These are phyloP conservation scores for Ahaetulla prasina DNA, from an alignment of 2,113 vertebrate genomes.

Conservation along the genomic window DNA sequence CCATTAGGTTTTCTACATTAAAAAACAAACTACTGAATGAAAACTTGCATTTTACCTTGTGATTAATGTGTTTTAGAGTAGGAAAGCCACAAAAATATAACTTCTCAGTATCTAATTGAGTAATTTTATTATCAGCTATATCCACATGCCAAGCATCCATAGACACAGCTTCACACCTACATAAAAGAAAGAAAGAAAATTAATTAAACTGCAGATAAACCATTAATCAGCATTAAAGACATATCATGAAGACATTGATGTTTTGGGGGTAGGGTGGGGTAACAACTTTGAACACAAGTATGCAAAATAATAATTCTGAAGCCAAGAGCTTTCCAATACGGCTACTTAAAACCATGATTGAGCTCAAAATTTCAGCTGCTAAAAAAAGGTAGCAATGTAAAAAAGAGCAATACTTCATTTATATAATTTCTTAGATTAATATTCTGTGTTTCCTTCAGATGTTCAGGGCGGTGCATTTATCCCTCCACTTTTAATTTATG, in stretches of 20 bases:
- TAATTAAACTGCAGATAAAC: background rate
- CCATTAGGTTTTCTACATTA: constrained; percentile 29
- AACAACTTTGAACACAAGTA: background rate
- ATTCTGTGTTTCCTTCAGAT: background rate
- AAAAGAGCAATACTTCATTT: background rate
- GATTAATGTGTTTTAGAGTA: constrained; percentile 90
- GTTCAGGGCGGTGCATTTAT: background rate
- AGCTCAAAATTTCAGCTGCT: background rate
- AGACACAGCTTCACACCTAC: constrained; percentile 79
- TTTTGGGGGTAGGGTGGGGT: background rate
- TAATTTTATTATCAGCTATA: constrained; percentile 74
- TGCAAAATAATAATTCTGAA: background rate
- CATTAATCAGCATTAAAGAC: background rate
- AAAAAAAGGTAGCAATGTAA: background rate
- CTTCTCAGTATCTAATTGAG: constrained; percentile 75
- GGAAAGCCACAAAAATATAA: constrained; percentile 97
- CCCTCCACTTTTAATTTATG: background rate
- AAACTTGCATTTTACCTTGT: constrained; percentile 78
- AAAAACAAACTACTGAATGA: background rate
- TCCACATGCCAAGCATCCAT: constrained; percentile 89
- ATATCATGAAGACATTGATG: background rate
- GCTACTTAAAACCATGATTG: background rate
- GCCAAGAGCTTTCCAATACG: background rate
- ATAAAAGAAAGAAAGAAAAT: constrained; percentile 39
- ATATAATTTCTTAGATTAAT: background rate